Base-by-base conservation (phyloP, 1,140 invertebrate genomes). In the Camponotus floridanus region DNA sequence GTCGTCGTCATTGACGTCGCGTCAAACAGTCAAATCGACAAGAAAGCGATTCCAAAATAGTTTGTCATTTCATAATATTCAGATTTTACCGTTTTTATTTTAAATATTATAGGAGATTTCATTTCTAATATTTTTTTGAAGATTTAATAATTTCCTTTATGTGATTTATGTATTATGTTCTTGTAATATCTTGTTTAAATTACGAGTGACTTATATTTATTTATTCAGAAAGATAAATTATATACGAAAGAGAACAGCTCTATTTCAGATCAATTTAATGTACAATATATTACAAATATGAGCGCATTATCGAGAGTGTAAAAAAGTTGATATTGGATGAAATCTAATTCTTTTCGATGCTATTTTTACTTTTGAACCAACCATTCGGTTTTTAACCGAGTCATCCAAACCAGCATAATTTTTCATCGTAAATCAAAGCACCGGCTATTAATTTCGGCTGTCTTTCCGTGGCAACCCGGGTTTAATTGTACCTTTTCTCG, bases 401-500 rank as follows among this genome's bases (percentile, higher is more conserved):
- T 2, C 36, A 39, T 26, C 61, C 33, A 18, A 61, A 61, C 8
- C n/a, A 76, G 39, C 33, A 76, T 59, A 33, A 45, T 45, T 76
- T 79, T 39, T 71, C 65, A 67, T 59, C 39, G 18, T 81, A 42
- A 45, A 81, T 71, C 18, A 57, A 7, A 31, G 33, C 15, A 65
- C 0, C 11, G n/a, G 57, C 39, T 73, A 21, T 83, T 51, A 73
- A 80, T 80, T 70, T 45, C 7, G 8, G 4, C 36, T 5, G 26
- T 83, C 45, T 73, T 73, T 26, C 61, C 55, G 18, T n/a, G 31
- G 76, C 39, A 21, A 62, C 45, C 45, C 13, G 39, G 61, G 15
- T 73, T 81, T 61, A 73, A 73, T 83, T 48, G 68, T 73, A 73
- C 26, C 79, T 73, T 7, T 83, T 51, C 48, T 51, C 48, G 48